Evolutionary conservation across 2,113 vertebrate genomes (phyloP), one percentile per base, ranked within the genome.

Genomic region (Oriolus oriolus): DNA sequence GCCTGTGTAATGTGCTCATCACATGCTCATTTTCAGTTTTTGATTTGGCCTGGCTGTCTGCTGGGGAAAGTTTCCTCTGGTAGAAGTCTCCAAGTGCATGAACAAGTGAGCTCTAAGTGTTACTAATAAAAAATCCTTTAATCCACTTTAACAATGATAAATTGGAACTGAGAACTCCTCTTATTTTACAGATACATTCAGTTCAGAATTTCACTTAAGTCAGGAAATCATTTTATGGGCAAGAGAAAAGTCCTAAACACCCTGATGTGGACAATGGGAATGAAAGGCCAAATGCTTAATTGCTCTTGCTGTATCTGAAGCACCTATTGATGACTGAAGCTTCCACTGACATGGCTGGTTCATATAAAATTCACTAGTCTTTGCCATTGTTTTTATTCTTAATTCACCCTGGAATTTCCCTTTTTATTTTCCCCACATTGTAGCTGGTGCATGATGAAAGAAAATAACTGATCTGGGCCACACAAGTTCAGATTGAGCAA

Each of bases 61-160:
- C 83, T 86, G 90, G 92, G 93, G 56, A 90, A 71, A 73, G 56
- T 88, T 88, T 96, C 73, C 76, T 93, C 92, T 90, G 64, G 68
- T 77, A 76, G 88, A 79, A 94, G 93, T 96, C 96, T 96, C 95
- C 96, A 95, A 95, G 83, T 94, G 87, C 90, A 69, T n/a, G 91
- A 96, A 89, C 88, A 96, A 97, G 93, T 92, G 77, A 95, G 86
- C 87, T 93, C 45, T 84, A 96, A 96, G 91, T 96, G 95, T 90
- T 96, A 63, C 92, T 96, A 95, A 96, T 89, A 96, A 96, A 96
- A 97, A 96, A 97, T 95, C 92, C 92, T 96, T 95, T 96, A 97
- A 96, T 97, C 95, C 87, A 95, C 94, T 96, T 95, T 76, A 94
- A 95, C 94, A 96, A 84, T 95, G 96, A 83, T 96, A 91, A 96